These are phyloP conservation scores for Crossaster papposus DNA, from an alignment of 53 echinoderm and acorn worm species.

Conservation along the genomic window DNA sequence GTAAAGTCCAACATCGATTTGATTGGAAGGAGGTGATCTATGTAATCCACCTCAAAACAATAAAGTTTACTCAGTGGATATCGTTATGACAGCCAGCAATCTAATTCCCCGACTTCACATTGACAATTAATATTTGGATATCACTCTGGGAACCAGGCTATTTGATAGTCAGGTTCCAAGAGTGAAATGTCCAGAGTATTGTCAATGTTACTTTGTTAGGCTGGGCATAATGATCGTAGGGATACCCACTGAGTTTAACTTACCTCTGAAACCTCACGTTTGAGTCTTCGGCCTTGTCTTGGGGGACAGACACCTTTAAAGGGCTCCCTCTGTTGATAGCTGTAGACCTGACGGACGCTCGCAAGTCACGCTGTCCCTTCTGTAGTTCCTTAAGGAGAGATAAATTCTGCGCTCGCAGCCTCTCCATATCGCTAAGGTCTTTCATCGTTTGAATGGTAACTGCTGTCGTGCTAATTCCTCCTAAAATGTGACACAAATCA, in stretches of 20 bases:
- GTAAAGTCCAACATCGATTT: neutral
- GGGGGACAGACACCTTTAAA: conserved; percentile 3
- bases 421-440: conserved; percentile 45
- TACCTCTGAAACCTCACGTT: conserved; percentile 32
- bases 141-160: too few species aligned
- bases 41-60: too few species aligned
- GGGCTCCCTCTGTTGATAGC: conserved; percentile 27
- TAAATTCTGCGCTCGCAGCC: conserved; percentile 43
- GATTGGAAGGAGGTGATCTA: neutral
- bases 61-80: too few species aligned
- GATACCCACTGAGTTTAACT: neutral
- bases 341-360: conserved; percentile 40
- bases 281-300: conserved; percentile 4
- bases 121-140: too few species aligned
- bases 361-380: conserved; percentile 43
- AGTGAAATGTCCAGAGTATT: too few species aligned
- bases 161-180: too few species aligned
- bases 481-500: too few species aligned
- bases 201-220: too few species aligned
- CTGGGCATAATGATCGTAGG: too few species aligned
- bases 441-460: neutral
- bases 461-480: too few species aligned
- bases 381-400: conserved; percentile 39
- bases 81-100: too few species aligned
- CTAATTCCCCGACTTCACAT: too few species aligned